phyloP scores from a whole-genome alignment of 2,888 invertebrate species.

The Chymomyza caudatula region DNA sequence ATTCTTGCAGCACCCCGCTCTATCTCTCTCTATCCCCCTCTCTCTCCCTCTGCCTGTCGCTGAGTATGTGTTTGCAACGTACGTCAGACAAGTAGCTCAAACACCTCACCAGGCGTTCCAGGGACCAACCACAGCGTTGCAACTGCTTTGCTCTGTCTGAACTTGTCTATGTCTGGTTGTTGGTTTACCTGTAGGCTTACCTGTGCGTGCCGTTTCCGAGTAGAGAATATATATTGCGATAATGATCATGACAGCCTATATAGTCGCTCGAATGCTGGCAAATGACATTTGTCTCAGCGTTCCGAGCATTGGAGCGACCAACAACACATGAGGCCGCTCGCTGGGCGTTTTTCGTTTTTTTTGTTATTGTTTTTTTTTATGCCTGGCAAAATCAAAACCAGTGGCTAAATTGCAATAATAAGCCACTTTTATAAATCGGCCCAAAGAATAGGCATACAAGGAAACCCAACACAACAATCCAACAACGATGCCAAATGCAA shows the following conservation, averaged over 20 bases:
- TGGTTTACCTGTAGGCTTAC: constrained; percentile 41
- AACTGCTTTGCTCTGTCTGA: background rate
- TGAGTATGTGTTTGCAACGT: background rate
- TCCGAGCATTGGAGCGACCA: background rate
- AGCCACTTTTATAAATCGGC: constrained; percentile 75
- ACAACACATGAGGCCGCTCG: background rate
- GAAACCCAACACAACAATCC: constrained; percentile 6
- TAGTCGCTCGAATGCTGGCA: constrained; percentile 75
- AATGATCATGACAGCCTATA: constrained; percentile 77
- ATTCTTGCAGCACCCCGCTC: background rate
- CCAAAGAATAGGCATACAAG: constrained; percentile 42
- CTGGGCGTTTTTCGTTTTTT: background rate
- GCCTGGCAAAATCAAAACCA: constrained; percentile 75
- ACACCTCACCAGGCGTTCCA: constrained; percentile 30
- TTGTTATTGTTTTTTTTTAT: constrained; percentile 46
- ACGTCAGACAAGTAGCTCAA: constrained; percentile 41
- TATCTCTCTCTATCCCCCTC: background rate
- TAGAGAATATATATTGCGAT: constrained; percentile 68
- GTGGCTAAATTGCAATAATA: constrained; percentile 77
- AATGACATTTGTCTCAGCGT: constrained; percentile 70
- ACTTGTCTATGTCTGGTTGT: background rate
- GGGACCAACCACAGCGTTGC: constrained; percentile 74
- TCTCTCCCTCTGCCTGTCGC: background rate
- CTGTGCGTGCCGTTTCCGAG: constrained; percentile 51
- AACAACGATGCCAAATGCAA: constrained; percentile 8